These are phyloP conservation scores for Lampris megalopsis DNA, from an alignment of 2,113 vertebrate genomes.

Conservation along the genomic window DNA sequence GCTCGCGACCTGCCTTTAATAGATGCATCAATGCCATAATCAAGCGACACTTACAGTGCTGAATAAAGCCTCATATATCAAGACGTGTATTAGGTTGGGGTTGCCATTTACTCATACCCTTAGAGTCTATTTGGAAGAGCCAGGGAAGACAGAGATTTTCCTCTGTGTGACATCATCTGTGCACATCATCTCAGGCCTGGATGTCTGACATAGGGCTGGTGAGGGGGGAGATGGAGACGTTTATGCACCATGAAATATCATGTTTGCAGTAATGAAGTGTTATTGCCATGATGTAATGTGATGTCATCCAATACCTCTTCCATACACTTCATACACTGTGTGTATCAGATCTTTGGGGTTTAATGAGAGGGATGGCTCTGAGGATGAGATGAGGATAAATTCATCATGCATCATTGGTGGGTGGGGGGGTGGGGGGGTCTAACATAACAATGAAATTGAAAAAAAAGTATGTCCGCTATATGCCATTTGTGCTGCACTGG, in stretches of 20 bases:
- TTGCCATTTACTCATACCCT: neutral
- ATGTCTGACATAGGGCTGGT: neutral
- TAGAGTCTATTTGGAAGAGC: neutral
- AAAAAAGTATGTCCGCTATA: neutral
- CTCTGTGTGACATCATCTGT: neutral
- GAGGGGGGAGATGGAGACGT: neutral
- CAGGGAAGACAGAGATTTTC: neutral
- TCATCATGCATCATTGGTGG: no score
- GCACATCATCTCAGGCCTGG: neutral
- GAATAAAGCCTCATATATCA: neutral
- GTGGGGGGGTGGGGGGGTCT: no score
- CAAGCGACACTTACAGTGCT: no score
- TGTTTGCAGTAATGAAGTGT: neutral
- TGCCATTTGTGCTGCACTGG: neutral
- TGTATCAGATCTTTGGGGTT: no score
- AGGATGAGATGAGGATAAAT: no score
- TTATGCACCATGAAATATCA: neutral
- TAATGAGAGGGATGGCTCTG: constrained; percentile 1
- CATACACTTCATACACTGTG: neutral
- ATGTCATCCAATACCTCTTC: neutral
- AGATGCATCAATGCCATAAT: no score
- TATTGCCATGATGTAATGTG: neutral
- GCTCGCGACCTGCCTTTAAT: no score
- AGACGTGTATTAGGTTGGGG: neutral
- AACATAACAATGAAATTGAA: neutral